Evolutionary conservation across 2,113 vertebrate genomes (phyloP), one percentile per base, ranked within the genome.

Genomic region (Psilopsiagon aurifrons): DNA sequence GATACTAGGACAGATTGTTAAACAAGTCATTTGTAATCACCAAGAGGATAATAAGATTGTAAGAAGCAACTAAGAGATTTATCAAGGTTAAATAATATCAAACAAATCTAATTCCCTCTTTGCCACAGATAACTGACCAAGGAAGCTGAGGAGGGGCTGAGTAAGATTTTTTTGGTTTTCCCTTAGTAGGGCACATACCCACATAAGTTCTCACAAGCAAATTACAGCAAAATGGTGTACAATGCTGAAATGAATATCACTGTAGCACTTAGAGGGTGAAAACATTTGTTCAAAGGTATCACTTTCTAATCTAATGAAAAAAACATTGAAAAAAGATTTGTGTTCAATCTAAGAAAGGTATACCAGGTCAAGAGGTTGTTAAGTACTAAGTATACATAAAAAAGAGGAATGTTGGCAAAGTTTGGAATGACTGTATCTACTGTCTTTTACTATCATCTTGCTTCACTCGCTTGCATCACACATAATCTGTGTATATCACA

Each of bases 91-190:
- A 82, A 82, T 85, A 79, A 76, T 6, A 29, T 60, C 23, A 87
- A 83, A 46, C 6, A 80, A 80, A 94, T 73, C 63, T 92, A 86
- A 90, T 92, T 92, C 90, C 63, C 11, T 63, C 55, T 93, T 93
- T 83, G 15, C 57, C 46, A 4, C 64, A 85, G 29, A 51, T 79
- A 90, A 79, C 33, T 60, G 47, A 83, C 8, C 44, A 68, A 64
- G 19, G 10, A 88, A 85, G 22, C 9, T 49, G n/a, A 88, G 59
- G 37, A 79, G 19, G 23, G 28, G 3, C 3, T 63, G 28, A 84
- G 68, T 12, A 74, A 6, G 17, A 27, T 16, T 9, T 24, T 28
- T 37, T 41, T 24, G 20, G 13, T 51, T 27, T 33, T 9, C 37
- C 4, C 52, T 63, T 66, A 64, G 11, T 37, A 55, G 68, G 41